Base-by-base conservation (phyloP, 2,113 vertebrate species). In the Lates calcarifer region DNA sequence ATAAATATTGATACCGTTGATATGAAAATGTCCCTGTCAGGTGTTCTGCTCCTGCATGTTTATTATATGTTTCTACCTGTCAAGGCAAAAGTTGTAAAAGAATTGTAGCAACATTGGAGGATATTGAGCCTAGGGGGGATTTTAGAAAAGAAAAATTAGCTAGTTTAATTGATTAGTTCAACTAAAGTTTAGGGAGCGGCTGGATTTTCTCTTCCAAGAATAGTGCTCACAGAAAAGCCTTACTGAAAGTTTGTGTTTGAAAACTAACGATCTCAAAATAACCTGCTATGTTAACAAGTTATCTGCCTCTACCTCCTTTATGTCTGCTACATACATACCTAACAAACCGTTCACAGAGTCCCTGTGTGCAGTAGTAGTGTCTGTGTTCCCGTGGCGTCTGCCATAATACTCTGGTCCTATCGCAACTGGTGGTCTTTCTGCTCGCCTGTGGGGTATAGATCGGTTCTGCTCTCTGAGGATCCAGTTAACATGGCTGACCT, bases 401-500 rank as follows among this genome's bases (percentile, higher is more conserved):
- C 41, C 76, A 51, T 81, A 74, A 73, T 74, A 63, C 68, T 56
- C 1, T 5, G 64, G 39, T 84, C 63, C 31, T 61, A 10, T 79
- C 66, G 14, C 79, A 83, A 85, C 62, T 66, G 80, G 87, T 74
- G 84, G 82, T 88, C 74, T 85, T 47, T 47, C 53, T 65, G 65
- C 66, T 56, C 13, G 45, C 74, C 79, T 79, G 83, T n/a, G 17
- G 74, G 62, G 65, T 84, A 79, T 86, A 58, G 84, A 91, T 89
- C 87, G 68, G 56, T 72, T 83, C 79, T 76, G 41, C 73, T 81
- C 78, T 91, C 85, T n/a, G 43, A 90, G 88, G 83, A 89, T 80
- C 74, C 81, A 65, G 86, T 91, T 89, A 83, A 92, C 90, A 90
- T 79, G 80, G 70, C 77, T 91, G 91, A 93, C 90, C 87, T 76